Evolutionary conservation across 2,113 vertebrate species (phyloP).

Genomic region (Anseranas semipalmata): DNA sequence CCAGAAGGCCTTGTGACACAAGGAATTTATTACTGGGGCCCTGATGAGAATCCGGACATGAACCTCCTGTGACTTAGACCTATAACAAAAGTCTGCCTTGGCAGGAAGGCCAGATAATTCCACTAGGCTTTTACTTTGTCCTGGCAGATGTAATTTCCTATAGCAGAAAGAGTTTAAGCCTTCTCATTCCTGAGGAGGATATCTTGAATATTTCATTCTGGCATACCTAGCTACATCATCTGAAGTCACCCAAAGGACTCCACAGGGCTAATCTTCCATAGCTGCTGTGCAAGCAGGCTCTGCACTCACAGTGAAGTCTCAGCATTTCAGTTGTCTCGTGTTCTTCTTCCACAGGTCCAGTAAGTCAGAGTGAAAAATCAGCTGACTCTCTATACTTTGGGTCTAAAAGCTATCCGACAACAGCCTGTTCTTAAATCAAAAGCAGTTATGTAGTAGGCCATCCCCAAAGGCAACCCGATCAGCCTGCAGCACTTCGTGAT

Average conservation of each 20-base stretch:
- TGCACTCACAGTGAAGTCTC: fast-evolving
- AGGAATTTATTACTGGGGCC: neutral
- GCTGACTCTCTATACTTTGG: neutral
- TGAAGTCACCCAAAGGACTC: neutral
- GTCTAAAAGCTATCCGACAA: neutral
- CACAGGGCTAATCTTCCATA: neutral
- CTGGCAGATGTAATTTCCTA: neutral
- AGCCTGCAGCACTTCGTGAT: neutral
- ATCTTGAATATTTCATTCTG: neutral
- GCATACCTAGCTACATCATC: neutral
- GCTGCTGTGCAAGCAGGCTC: neutral
- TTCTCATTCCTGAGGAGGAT: neutral
- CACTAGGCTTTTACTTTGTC: neutral
- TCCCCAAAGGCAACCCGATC: neutral
- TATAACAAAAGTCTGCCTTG: neutral
- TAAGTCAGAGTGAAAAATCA: neutral
- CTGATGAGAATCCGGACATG: neutral
- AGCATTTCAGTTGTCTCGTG: neutral
- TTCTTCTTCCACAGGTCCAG: neutral
- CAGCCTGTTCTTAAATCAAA: neutral
- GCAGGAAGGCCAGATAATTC: neutral
- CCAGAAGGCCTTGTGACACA: neutral
- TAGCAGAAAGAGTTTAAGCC: neutral
- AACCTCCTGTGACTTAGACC: neutral
- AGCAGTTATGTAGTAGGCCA: neutral